phyloP scores from a whole-genome alignment of 1,140 invertebrate species.

The Antheraea mylitta region DNA sequence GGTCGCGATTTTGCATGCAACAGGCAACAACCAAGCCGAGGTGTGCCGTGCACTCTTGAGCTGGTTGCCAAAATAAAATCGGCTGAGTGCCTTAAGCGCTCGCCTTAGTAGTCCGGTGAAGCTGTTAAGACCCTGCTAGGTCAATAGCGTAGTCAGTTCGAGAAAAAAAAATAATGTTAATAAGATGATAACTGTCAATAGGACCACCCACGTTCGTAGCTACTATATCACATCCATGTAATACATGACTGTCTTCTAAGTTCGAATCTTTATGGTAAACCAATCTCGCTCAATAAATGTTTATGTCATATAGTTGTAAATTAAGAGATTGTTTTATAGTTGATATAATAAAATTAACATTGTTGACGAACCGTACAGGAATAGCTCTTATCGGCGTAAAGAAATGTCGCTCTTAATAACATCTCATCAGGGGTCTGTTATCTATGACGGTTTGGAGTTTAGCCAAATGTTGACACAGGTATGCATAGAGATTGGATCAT shows the following conservation, averaged over 20 bases:
- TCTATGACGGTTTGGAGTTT: not conserved
- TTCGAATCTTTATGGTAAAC: not conserved
- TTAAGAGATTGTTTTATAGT: not conserved
- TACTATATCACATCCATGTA: not conserved
- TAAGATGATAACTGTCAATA: not conserved
- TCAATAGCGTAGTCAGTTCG: too few species aligned
- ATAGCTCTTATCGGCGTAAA: constrained; percentile 2
- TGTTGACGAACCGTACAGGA: not conserved
- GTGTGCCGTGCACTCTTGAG: too few species aligned
- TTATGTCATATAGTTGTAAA: not conserved
- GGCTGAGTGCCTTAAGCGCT: too few species aligned
- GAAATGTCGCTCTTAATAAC: not conserved
- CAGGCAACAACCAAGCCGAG: too few species aligned
- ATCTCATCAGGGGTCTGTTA: not conserved
- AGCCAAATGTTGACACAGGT: not conserved
- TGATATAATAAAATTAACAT: not conserved
- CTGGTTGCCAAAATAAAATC: too few species aligned
- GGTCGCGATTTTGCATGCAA: too few species aligned
- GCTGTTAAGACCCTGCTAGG: too few species aligned
- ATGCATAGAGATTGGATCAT: not conserved
- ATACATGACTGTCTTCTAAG: not conserved
- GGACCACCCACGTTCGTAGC: not conserved
- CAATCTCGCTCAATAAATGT: not conserved
- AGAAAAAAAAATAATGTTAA: too few species aligned
- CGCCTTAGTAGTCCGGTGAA: too few species aligned